A percentile compares a stretch with the other conserved stretches of the same genome.
phyloP scores from a whole-genome alignment of 2,888 invertebrate species.

The Yponomeuta evonymella region DNA sequence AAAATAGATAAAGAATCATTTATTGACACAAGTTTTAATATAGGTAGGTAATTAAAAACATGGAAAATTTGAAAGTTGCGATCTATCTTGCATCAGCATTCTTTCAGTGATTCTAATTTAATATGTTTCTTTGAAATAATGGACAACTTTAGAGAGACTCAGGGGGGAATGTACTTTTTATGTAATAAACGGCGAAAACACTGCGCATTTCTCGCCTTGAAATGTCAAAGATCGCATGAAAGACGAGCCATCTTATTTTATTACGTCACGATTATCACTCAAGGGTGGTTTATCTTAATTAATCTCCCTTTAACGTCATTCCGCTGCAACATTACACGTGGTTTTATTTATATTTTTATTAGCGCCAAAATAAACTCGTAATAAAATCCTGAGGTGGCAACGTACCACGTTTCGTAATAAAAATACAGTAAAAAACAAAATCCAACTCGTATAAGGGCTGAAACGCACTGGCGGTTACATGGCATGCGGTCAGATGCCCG shows the following conservation, averaged over 20 bases:
- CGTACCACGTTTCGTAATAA: conserved; percentile 14
- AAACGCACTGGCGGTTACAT: too few species aligned
- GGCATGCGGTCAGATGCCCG: too few species aligned
- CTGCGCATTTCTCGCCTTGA: not conserved
- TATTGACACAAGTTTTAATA: too few species aligned
- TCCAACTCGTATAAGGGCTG: too few species aligned
- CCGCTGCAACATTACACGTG: not conserved
- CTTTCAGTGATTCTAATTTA: too few species aligned
- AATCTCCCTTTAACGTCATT: conserved; percentile 13
- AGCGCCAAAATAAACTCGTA: conserved; percentile 9
- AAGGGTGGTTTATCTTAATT: conserved; percentile 20
- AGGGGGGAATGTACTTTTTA: not conserved
- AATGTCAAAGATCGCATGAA: conserved; percentile 12
- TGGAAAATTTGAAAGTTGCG: too few species aligned
- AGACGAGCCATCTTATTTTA: not conserved
- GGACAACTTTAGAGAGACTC: too few species aligned
- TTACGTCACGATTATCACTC: conserved; percentile 18
- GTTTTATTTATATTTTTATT: conserved; percentile 11
- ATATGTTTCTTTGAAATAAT: too few species aligned
- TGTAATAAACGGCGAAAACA: conserved; percentile 12
- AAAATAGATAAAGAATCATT: too few species aligned
- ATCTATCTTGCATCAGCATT: too few species aligned
- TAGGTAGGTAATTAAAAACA: too few species aligned
- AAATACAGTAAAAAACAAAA: conserved; percentile 6
- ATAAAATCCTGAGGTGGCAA: conserved; percentile 13